A percentile compares a stretch with the other conserved stretches of the same genome.
Evolutionary conservation across 2,113 vertebrate species (phyloP).

Genomic region (Madoqua kirkii): DNA sequence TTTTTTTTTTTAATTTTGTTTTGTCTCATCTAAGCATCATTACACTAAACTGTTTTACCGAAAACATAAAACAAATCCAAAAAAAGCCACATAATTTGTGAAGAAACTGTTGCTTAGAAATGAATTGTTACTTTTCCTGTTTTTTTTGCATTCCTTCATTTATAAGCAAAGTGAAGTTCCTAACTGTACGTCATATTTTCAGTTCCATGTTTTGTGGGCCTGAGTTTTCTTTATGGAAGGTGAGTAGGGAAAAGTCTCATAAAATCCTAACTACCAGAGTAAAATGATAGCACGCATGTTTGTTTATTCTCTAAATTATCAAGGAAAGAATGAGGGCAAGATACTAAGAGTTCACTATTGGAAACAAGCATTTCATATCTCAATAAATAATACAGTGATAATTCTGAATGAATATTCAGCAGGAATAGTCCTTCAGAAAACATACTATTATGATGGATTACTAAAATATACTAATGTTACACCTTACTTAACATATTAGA

Average conservation of each 20-base stretch:
- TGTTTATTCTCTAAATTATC: constrained; percentile 9
- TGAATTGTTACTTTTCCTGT: constrained; percentile 41
- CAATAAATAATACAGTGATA: not conserved
- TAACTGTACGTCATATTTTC: constrained; percentile 28
- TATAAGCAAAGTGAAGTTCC: constrained; percentile 24
- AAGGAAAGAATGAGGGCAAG: constrained; percentile 12
- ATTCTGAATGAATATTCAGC: not conserved
- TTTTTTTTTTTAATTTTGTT: constrained; percentile 72
- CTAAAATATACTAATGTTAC: not conserved
- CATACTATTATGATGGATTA: not conserved
- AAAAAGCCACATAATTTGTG: constrained; percentile 73
- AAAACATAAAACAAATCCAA: constrained; percentile 77
- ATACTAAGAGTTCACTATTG: not conserved
- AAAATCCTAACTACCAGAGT: not conserved
- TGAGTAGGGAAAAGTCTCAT: not conserved
- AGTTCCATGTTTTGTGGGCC: not conserved
- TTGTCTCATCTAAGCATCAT: constrained; percentile 75
- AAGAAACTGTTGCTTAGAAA: constrained; percentile 56
- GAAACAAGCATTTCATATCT: constrained; percentile 17
- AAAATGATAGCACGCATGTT: not conserved
- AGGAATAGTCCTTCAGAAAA: not conserved
- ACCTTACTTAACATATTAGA: not conserved
- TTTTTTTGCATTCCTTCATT: constrained; percentile 26
- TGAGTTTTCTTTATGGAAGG: constrained; percentile 1
- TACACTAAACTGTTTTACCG: constrained; percentile 75